These are phyloP conservation scores for Halictus rubicundus DNA, from an alignment of 1,140 invertebrate genomes.

Conservation along the genomic window DNA sequence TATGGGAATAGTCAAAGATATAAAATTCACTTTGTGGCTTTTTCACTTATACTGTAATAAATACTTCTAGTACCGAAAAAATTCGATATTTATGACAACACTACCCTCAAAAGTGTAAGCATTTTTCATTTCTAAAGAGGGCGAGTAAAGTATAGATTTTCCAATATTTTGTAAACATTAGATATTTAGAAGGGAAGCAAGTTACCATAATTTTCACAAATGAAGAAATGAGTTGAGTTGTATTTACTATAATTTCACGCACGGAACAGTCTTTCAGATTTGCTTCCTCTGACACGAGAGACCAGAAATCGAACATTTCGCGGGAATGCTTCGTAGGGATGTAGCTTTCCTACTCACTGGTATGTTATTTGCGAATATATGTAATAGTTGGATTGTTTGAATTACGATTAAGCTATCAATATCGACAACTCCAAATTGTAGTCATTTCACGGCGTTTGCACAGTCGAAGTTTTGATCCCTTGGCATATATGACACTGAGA, in stretches of 20 bases:
- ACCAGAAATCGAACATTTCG: not conserved
- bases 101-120: too few species aligned
- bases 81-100: too few species aligned
- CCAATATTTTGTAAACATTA: too few species aligned
- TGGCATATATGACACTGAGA: slow-evolving; percentile 38
- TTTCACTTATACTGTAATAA: too few species aligned
- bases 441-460: slow-evolving; percentile 52
- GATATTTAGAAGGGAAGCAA: too few species aligned
- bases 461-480: slow-evolving; percentile 55
- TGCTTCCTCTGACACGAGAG: not conserved
- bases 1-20: too few species aligned
- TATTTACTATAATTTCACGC: too few species aligned
- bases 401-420: slow-evolving; percentile 46
- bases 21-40: too few species aligned
- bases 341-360: not conserved
- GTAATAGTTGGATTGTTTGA: not conserved
- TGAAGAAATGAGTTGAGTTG: not conserved
- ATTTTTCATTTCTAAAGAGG: too few species aligned
- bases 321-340: not conserved
- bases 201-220: not conserved
- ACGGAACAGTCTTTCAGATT: not conserved
- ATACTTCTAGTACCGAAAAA: too few species aligned
- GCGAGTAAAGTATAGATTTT: too few species aligned
- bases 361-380: not conserved
- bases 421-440: slow-evolving; percentile 52